These are phyloP conservation scores for Carcina quercana DNA, from an alignment of 2,888 invertebrate species.

Conservation along the genomic window DNA sequence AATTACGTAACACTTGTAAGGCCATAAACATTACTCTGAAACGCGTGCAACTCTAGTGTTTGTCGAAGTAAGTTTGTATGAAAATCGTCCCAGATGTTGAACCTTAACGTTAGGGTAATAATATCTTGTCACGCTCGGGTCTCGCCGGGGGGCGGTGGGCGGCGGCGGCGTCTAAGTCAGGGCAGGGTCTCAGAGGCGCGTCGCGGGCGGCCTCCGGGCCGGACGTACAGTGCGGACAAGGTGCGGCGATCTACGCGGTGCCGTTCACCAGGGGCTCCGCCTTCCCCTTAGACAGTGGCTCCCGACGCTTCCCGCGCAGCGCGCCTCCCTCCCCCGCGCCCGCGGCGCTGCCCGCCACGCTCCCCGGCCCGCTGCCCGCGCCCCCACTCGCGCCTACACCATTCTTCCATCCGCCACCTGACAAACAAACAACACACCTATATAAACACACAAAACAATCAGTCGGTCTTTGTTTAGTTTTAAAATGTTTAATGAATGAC, in stretches of 20 bases:
- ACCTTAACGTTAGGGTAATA: conserved; percentile 30
- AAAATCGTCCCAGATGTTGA: no score
- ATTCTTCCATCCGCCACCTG: background rate
- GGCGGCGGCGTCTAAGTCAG: conserved; percentile 13
- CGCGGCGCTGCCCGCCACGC: conserved; percentile 45
- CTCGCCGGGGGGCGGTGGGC: no score
- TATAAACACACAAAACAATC: no score
- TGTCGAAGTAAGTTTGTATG: no score
- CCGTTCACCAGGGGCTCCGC: conserved; percentile 79
- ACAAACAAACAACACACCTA: background rate
- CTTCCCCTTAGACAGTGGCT: conserved; percentile 70
- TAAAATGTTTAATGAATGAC: no score
- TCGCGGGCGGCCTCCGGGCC: conserved; percentile 6
- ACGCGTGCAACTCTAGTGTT: no score
- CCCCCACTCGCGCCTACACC: no score
- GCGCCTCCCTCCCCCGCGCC: conserved; percentile 34
- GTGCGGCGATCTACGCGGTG: conserved; percentile 58
- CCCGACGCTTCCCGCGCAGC: conserved; percentile 45
- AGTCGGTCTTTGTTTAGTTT: no score
- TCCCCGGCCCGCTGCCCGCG: conserved; percentile 63
- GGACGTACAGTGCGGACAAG: conserved; percentile 5
- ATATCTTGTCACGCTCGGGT: conserved; percentile 15
- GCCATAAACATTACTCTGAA: no score
- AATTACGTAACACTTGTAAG: no score
- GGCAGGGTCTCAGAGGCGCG: conserved; percentile 17